Conservation (phyloP, 2,888 invertebrate species). For the Congeria kusceri region DNA sequence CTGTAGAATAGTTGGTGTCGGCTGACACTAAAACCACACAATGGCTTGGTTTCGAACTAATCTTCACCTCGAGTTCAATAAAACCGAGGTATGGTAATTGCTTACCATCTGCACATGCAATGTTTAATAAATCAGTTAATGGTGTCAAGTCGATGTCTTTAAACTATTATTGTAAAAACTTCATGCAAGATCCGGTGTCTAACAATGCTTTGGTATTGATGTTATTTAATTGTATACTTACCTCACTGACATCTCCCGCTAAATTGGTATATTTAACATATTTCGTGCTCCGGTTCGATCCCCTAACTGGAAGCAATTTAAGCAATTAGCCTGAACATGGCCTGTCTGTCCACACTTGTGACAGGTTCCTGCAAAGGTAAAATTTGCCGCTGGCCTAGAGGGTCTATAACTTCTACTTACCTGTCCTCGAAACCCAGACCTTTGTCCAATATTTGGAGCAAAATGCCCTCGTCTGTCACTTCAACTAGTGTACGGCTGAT, state of each 20-base stretch:
- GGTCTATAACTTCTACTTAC: not conserved
- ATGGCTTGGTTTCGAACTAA: too few species aligned
- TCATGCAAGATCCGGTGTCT: too few species aligned
- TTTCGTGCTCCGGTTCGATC: not conserved
- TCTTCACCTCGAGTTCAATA: too few species aligned
- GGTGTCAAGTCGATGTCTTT: too few species aligned
- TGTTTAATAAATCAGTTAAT: too few species aligned
- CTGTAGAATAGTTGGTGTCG: too few species aligned
- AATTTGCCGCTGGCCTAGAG: not conserved
- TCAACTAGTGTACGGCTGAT: not conserved
- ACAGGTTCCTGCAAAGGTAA: not conserved
- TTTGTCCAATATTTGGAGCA: not conserved
- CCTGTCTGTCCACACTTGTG: not conserved
- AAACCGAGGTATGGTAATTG: too few species aligned
- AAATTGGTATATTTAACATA: not conserved
- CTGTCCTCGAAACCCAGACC: not conserved
- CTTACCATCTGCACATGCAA: too few species aligned
- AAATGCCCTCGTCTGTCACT: not conserved
- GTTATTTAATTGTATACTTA: too few species aligned
- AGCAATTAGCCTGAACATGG: constrained; percentile 1
- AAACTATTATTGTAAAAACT: too few species aligned
- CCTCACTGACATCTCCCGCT: not conserved
- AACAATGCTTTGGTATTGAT: too few species aligned
- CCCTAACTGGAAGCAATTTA: not conserved
- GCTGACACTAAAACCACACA: too few species aligned